phyloP scores from a whole-genome alignment of 2,888 invertebrate genomes.

The Noctua comes region DNA sequence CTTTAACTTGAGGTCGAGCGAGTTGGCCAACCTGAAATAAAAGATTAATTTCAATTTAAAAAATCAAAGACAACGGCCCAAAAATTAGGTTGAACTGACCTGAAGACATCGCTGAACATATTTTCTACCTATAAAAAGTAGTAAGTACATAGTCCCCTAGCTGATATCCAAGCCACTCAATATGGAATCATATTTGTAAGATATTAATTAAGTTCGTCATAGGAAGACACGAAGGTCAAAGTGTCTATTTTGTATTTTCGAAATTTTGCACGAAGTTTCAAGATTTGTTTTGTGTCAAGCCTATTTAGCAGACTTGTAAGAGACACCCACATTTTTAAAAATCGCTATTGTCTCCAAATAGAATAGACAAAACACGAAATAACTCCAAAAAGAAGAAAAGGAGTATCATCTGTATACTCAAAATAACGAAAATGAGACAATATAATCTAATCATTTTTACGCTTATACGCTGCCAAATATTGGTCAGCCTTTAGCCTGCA shows the following conservation, averaged over 20 bases:
- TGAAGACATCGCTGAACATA: background rate
- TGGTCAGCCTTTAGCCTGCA: background rate
- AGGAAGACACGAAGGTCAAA: background rate
- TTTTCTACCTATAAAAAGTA: background rate
- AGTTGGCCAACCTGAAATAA: conserved; percentile 93
- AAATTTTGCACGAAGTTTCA: background rate
- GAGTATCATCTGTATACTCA: background rate
- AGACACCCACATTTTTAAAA: background rate
- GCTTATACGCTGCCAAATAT: background rate
- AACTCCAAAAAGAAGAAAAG: background rate
- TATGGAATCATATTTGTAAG: background rate
- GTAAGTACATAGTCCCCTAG: too few species aligned
- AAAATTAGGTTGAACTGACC: conserved; percentile 1
- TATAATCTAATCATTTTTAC: background rate
- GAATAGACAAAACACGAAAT: background rate
- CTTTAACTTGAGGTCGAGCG: conserved; percentile 96
- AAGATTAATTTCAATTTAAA: background rate
- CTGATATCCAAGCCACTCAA: background rate
- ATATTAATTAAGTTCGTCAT: background rate
- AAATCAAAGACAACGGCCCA: background rate
- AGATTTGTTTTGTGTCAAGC: background rate
- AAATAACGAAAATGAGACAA: background rate
- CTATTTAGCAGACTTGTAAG: background rate
- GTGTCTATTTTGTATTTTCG: background rate
- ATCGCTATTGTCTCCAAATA: background rate